These are phyloP conservation scores for Chloroceryle amazona DNA, from an alignment of 2,797 vertebrate genomes.

Conservation along the genomic window DNA sequence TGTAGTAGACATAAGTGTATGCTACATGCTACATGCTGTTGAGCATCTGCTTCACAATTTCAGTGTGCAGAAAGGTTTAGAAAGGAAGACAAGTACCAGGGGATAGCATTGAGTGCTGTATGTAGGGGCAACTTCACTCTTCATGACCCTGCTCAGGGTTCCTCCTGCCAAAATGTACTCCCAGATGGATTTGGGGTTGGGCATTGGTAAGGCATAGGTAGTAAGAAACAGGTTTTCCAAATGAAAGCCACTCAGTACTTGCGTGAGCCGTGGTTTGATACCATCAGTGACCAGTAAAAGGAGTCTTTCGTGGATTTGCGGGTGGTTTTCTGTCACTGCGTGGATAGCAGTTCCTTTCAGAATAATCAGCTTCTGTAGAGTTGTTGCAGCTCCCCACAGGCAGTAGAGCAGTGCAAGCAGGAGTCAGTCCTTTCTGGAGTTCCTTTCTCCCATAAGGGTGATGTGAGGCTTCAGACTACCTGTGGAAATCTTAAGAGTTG, in stretches of 20 bases:
- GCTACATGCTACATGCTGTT: not conserved
- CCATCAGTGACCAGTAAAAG: not conserved
- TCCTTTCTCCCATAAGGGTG: fast-evolving
- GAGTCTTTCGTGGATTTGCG: not conserved
- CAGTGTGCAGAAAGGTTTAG: not conserved
- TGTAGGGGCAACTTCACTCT: not conserved
- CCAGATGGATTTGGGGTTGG: not conserved
- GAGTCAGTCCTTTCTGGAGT: not conserved
- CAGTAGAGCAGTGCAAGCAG: not conserved
- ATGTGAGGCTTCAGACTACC: not conserved
- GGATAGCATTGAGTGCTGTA: not conserved
- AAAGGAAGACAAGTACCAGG: not conserved
- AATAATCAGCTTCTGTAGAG: not conserved
- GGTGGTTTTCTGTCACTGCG: not conserved
- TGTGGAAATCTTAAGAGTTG: not conserved
- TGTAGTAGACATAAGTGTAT: not conserved
- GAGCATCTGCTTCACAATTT: not conserved
- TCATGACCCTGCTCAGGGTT: not conserved
- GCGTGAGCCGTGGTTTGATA: not conserved
- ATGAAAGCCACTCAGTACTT: not conserved
- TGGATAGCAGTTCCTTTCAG: not conserved
- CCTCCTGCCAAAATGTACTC: not conserved
- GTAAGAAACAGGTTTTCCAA: not conserved
- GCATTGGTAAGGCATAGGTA: not conserved
- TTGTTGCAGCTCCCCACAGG: not conserved